Conservation (phyloP, 2,113 vertebrate species). For the Centropus unirufus region DNA sequence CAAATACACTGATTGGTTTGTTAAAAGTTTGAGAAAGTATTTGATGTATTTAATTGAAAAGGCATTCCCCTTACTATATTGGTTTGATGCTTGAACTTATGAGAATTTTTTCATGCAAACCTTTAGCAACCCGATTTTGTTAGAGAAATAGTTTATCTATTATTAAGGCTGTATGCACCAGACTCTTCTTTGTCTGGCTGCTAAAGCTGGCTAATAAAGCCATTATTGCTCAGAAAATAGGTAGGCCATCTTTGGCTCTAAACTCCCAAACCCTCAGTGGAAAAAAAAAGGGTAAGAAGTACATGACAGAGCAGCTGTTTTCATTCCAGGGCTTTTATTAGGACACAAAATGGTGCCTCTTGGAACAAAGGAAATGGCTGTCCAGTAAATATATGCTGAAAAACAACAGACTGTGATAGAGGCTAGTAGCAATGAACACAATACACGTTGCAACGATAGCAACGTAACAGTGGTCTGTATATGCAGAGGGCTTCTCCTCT, state of each 20-base stretch:
- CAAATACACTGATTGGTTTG: slow-evolving; percentile 1
- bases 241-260: neutral
- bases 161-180: neutral
- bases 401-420: neutral
- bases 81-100: neutral
- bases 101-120: neutral
- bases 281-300: neutral
- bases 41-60: slow-evolving; percentile 12
- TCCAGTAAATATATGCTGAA: neutral
- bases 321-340: neutral
- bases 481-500: neutral
- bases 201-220: slow-evolving; percentile 1
- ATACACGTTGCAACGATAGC: neutral
- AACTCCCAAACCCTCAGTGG: neutral
- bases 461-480: neutral
- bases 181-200: neutral
- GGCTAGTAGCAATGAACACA: neutral
- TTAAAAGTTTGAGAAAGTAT: slow-evolving; percentile 4
- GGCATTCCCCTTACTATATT: neutral
- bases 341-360: neutral
- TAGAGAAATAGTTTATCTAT: neutral
- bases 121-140: neutral
- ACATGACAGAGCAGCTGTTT: neutral
- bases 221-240: neutral
- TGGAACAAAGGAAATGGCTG: neutral